Evolutionary conservation across 2,113 vertebrate genomes (phyloP).

Genomic region (Cyrtonyx montezumae): DNA sequence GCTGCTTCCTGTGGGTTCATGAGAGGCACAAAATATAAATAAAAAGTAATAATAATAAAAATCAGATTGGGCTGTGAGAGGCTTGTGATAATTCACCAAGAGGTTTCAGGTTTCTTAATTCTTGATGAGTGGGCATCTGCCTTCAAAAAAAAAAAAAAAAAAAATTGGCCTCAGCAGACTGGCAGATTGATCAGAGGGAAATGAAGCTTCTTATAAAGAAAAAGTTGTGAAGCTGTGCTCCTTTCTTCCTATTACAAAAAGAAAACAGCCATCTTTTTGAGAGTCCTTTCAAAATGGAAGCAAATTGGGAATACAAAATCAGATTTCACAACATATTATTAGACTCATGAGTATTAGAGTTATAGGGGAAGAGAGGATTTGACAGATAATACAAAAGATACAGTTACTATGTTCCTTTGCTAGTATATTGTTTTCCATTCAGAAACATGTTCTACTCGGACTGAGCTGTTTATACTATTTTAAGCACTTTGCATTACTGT

Average conservation of each 20-base stretch:
- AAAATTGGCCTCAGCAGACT: neutral
- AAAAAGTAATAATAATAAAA: neutral
- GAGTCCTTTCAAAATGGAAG: neutral
- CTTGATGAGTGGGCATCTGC: neutral
- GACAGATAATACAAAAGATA: neutral
- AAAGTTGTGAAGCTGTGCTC: neutral
- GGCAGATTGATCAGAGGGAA: neutral
- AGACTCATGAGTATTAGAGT: neutral
- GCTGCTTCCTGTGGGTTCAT: neutral
- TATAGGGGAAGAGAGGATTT: neutral
- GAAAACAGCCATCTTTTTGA: neutral
- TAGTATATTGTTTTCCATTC: neutral
- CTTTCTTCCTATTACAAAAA: neutral
- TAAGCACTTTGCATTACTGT: neutral
- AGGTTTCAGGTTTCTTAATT: neutral
- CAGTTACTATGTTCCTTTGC: neutral
- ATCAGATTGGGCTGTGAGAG: neutral
- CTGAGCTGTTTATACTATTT: neutral
- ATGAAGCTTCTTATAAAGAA: neutral
- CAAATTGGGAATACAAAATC: neutral
- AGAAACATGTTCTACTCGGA: neutral
- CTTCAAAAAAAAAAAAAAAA: too few relatives aligned
- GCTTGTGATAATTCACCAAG: neutral
- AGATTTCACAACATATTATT: neutral
- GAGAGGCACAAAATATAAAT: fast-evolving